Conservation (phyloP, 2,888 invertebrate genomes). For the Eueremaeus valkanovi region DNA sequence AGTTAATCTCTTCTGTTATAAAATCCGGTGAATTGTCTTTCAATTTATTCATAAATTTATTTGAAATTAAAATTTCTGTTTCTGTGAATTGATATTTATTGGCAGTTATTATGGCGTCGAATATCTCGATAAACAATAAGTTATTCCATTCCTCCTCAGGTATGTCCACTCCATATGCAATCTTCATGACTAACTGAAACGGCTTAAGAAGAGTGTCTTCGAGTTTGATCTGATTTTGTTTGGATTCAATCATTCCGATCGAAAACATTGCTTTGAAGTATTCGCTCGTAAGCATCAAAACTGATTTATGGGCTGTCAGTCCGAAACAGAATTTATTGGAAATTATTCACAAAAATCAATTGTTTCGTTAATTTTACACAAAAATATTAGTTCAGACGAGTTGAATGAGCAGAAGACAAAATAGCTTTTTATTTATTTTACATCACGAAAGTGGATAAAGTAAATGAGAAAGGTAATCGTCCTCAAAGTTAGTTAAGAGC, state of each 20-base stretch:
- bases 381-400: not conserved
- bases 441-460: too few species aligned
- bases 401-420: not conserved
- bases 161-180: not conserved
- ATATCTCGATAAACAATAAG: not conserved
- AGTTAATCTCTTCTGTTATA: conserved; percentile 15
- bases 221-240: not conserved
- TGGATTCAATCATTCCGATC: conserved; percentile 3
- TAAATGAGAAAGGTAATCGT: too few species aligned
- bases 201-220: not conserved
- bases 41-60: not conserved
- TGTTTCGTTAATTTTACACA: not conserved
- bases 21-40: not conserved
- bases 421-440: too few species aligned
- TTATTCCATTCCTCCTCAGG: not conserved
- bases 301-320: not conserved
- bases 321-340: not conserved
- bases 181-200: not conserved
- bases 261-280: conserved; percentile 17
- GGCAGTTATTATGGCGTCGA: conserved; percentile 1
- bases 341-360: not conserved
- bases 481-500: too few species aligned
- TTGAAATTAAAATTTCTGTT: not conserved
- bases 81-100: conserved; percentile 15
- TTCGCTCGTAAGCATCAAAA: not conserved